Evolutionary conservation across 2,113 vertebrate genomes (phyloP), one percentile per base, ranked within the genome.

Genomic region (Pheucticus melanocephalus): DNA sequence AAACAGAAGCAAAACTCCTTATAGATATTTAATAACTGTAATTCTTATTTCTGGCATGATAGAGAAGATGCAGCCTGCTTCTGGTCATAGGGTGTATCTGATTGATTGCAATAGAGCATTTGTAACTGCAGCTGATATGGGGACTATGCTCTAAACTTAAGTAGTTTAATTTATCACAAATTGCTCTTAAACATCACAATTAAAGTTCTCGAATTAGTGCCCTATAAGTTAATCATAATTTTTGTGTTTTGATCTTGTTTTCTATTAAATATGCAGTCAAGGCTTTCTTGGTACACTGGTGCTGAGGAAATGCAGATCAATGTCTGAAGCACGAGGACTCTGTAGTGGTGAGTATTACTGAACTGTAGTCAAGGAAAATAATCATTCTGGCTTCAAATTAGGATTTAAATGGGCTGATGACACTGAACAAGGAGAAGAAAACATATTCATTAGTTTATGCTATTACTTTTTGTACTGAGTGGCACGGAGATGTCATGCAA

Each of bases 221-320:
- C 33, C 30, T 45, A 5, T 25, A 53, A 23, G 33, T 50, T 35
- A 60, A 23, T 27, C 17, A 16, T 9, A 0, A 11, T 75, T 66
- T 53, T 21, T 24, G 3, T 47, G n/a, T 6, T 48, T 80, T 53
- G 2, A n/a, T 56, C 16, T 81, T n/a, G 10, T 45, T 83, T 54
- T 73, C 35, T 60, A 15, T 31, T 65, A 69, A 66, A 18, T 19
- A 12, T 51, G 11, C 39, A n/a, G 0, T 33, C 33, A 35, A 48
- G 18, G 5, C 21, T 8, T 8, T 88, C 10, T 9, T 2, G 5
- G 47, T 31, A 23, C 2, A 5, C 4, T 6, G 35, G 5, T 60
- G 33, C 47, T 35, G 47, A 64, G 51, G 31, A 83, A 72, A 50
- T 6, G 4, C 11, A 27, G 24, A 63, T 88, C 45, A 19, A 11